Conservation (phyloP, 2,888 invertebrate species). For the Lottia gigantea region DNA sequence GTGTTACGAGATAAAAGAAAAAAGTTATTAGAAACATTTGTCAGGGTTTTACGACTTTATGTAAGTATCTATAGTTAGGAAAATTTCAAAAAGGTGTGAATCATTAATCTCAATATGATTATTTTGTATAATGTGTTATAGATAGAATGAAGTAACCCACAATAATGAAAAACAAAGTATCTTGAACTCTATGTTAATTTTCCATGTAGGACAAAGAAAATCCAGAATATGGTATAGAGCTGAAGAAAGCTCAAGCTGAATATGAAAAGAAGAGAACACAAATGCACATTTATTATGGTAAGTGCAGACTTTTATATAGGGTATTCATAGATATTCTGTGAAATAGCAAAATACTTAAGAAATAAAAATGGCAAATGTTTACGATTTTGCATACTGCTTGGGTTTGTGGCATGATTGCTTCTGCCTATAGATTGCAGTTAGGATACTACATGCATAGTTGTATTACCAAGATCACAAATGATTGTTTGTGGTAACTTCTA, state of each 20-base stretch:
- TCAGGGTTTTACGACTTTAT: constrained; percentile 93
- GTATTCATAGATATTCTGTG: too few relatives aligned
- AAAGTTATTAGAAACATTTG: constrained; percentile 93
- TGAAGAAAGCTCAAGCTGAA: constrained; percentile 85
- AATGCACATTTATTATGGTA: constrained; percentile 87
- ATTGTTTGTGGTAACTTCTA: too few relatives aligned
- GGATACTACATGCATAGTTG: too few relatives aligned
- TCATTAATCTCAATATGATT: background rate
- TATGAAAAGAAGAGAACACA: constrained; percentile 90
- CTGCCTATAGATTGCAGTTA: too few relatives aligned
- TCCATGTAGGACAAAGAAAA: constrained; percentile 88
- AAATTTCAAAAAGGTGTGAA: background rate
- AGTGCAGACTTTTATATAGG: constrained; percentile 15
- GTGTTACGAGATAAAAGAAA: constrained; percentile 95
- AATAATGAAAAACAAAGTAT: too few relatives aligned
- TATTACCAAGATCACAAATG: too few relatives aligned
- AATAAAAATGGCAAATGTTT: too few relatives aligned
- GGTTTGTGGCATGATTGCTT: too few relatives aligned
- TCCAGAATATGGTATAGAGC: constrained; percentile 90
- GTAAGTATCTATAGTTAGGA: constrained; percentile 71
- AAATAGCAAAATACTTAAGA: too few relatives aligned
- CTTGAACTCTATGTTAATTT: background rate
- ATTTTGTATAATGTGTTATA: background rate
- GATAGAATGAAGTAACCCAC: too few relatives aligned
- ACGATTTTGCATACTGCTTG: too few relatives aligned